Base-by-base conservation (phyloP, 2,797 vertebrate genomes). In the Enteromius viviparus region DNA sequence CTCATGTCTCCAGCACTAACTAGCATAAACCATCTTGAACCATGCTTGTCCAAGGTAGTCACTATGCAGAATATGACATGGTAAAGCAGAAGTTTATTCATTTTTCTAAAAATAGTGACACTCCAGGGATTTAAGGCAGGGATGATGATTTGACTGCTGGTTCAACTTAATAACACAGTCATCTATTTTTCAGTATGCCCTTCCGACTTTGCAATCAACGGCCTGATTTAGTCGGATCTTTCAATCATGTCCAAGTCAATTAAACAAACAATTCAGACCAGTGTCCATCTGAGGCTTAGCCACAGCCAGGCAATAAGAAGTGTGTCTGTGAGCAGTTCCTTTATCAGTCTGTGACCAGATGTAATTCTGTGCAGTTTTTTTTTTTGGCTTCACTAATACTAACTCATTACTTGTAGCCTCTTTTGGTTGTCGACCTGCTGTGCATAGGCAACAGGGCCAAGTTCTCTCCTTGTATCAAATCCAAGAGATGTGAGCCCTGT, bases 121-220 rank as follows among this genome's bases (percentile, higher is more conserved):
- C 58, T 81, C 74, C 53, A 40, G 64, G 80, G 81, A 83, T 81
- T 87, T 55, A 71, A 80, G 77, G 58, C 82, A 72, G 34, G 49
- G 45, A 78, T 65, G 84, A 84, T 84, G 75, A 89, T 87, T 87
- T 87, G 83, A 86, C 85, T 84, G 78, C 69, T 83, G 83, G 85
- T 81, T 87, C 75, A 83, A 85, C 84, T 86, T 76, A 88, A 89
- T 86, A 85, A 74, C 51, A 84, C 71, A 84, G 85, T 87, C 82
- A 88, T 89, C 83, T 81, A 89, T 88, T 87, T 89, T 89, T 89
- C 77, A 89, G 83, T 64, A 83, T 21, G 71, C 75, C 80, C 76
- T 77, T 77, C 76, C 32, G 71, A 80, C 69, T 86, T 58, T 53
- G 29, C 84, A 86, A 85, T 88, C 86, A 85, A 76, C 81, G 69